Conservation (phyloP, 2,888 invertebrate species). For the Tenodera sinensis region DNA sequence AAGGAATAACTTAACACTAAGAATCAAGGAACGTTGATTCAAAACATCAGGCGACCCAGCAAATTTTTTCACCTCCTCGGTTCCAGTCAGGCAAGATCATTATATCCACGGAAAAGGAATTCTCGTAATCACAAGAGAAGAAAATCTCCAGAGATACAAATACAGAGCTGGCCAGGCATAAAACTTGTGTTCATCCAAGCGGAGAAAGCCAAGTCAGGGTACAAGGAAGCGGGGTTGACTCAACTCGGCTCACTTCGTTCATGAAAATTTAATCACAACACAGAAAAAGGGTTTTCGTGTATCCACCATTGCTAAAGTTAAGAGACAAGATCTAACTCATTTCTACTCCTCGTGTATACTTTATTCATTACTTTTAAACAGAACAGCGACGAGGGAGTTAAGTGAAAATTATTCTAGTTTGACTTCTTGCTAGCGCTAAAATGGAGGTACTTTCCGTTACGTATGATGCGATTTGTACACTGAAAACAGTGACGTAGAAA, state of each 20-base stretch:
- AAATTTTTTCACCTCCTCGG: background rate
- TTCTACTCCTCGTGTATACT: background rate
- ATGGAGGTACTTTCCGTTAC: background rate
- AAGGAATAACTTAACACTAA: background rate
- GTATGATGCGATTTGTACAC: background rate
- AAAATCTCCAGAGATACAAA: background rate
- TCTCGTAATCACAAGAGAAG: background rate
- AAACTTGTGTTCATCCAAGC: background rate
- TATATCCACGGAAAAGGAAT: background rate
- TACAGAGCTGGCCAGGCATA: background rate
- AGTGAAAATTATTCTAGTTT: background rate
- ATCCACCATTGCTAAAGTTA: background rate
- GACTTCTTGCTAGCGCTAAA: background rate
- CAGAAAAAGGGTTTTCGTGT: background rate
- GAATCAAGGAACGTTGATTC: background rate
- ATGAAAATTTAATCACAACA: background rate
- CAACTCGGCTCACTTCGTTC: background rate
- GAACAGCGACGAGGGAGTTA: background rate
- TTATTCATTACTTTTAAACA: background rate
- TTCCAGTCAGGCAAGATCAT: background rate
- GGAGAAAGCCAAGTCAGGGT: background rate
- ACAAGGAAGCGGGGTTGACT: background rate
- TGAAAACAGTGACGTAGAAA: too few species aligned
- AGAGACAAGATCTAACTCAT: background rate
- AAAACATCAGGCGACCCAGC: background rate